Base-by-base conservation (phyloP, 2,888 invertebrate genomes). In the Lamellibrachia columna region DNA sequence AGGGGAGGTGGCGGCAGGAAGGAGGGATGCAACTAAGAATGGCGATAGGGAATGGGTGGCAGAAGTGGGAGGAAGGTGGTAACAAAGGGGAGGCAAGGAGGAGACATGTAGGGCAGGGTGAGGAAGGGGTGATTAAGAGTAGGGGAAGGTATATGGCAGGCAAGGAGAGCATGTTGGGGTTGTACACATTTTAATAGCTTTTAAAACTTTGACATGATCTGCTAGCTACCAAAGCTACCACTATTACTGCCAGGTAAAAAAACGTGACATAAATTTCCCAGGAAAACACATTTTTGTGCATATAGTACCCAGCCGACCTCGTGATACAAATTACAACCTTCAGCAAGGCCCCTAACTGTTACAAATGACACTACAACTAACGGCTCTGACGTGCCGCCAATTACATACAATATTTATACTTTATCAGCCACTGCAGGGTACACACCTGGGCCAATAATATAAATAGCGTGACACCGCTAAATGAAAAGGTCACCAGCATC, bases 371-470 rank as follows among this genome's bases (percentile, higher is more conserved):
- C 75, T 75, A 75, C 75, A 22, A 11, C 75, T 6, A n/a, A 15
- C 75, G 22, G 2, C 75, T 4, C n/a, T 75, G 75, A 75, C 75
- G 1, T 6, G 2, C 75, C 22, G 75, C 75, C n/a, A 75, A 22
- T 75, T 75, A 75, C 75, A 75, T 75, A n/a, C 75, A 75, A 75
- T 15, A 75, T 75, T 75, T 75, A 75, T 75, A 75, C n/a, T 75
- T 75, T 75, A 75, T 75, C 75, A 22, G 75, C 75, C 75, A 15
- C n/a, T 60, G 75, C 75, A 75, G 75, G 75, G 75, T 11, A 75
- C 75, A 75, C 15, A 75, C 22, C 22, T 22, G 22, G 3, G 75
- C 22, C 75, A 75, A 75, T 75, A 22, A 75, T 22, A 75, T 22
- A 75, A 75, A 75, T 75, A 75, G 75, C 22, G 75, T 75, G 75